A percentile compares a stretch with the other conserved stretches of the same genome.
Conservation (phyloP, 2,113 vertebrate genomes). For the Lagopus muta region DNA sequence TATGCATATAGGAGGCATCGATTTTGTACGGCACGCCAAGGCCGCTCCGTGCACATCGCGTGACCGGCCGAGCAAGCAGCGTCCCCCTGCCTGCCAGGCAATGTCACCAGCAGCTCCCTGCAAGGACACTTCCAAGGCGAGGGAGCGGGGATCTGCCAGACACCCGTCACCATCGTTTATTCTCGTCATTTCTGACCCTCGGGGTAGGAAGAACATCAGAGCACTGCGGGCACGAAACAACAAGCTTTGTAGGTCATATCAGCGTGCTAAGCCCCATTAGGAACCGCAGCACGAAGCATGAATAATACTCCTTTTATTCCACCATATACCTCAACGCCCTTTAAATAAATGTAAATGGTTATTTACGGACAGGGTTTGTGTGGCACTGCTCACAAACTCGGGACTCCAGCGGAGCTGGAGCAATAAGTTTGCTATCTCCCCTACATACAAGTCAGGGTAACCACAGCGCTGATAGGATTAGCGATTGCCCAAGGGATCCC, state of each 20-base stretch:
- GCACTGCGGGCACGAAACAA: constrained; percentile 38
- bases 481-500: background rate
- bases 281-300: constrained; percentile 1
- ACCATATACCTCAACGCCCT: constrained; percentile 18
- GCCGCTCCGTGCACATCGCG: accelerated
- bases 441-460: background rate
- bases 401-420: background rate
- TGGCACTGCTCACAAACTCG: accelerated
- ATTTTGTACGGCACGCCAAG: background rate
- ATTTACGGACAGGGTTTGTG: background rate
- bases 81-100: background rate
- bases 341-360: constrained; percentile 33
- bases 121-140: constrained; percentile 42
- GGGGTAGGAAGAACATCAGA: constrained; percentile 27
- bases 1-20: background rate
- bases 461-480: background rate
- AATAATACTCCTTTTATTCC: constrained; percentile 36
- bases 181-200: constrained; percentile 44
- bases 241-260: constrained; percentile 51
- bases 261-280: background rate
- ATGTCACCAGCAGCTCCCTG: background rate
- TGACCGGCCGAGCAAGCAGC: accelerated
- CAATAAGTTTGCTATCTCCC: background rate
- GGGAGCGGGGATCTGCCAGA: background rate
- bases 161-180: background rate